Percentiles rank a stretch among this genome's conserved stretches.
phyloP scores from a whole-genome alignment of 1,140 invertebrate genomes.

The Drosophila ercepeae region DNA sequence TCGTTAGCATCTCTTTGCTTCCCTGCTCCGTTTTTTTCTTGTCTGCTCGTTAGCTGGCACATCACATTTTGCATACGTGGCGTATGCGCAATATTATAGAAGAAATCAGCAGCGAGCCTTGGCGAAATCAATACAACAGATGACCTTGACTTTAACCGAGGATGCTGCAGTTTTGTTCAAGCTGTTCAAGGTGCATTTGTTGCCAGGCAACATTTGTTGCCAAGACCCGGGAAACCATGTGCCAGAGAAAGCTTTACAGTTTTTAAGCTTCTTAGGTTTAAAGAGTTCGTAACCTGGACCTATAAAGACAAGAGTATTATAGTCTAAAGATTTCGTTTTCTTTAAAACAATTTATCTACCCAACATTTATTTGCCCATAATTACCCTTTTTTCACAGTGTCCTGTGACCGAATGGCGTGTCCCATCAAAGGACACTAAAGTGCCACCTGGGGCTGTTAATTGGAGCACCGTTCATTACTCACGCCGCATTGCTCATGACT shows the following conservation, averaged over 20 bases:
- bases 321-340: no score
- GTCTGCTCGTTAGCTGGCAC: slow-evolving; percentile 41
- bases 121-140: slow-evolving; percentile 53
- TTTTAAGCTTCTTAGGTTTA: slow-evolving; percentile 7
- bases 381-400: neutral
- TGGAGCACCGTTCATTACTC: slow-evolving; percentile 50
- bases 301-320: no score
- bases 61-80: slow-evolving; percentile 53
- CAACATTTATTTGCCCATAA: no score
- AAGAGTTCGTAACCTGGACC: no score
- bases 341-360: no score
- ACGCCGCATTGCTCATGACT: slow-evolving; percentile 32
- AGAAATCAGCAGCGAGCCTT: neutral
- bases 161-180: slow-evolving; percentile 32
- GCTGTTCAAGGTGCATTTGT: slow-evolving; percentile 43
- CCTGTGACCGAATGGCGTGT: slow-evolving; percentile 27
- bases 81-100: slow-evolving; percentile 27
- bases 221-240: neutral
- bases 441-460: slow-evolving; percentile 55
- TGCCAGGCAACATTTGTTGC: slow-evolving; percentile 57
- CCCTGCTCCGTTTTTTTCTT: neutral
- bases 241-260: slow-evolving; percentile 36
- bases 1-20: slow-evolving; percentile 48
- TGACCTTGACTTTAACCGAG: slow-evolving; percentile 58
- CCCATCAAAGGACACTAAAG: slow-evolving; percentile 27